phyloP scores from a whole-genome alignment of 2,113 vertebrate species.

The Ptilorrhoa leucosticta region DNA sequence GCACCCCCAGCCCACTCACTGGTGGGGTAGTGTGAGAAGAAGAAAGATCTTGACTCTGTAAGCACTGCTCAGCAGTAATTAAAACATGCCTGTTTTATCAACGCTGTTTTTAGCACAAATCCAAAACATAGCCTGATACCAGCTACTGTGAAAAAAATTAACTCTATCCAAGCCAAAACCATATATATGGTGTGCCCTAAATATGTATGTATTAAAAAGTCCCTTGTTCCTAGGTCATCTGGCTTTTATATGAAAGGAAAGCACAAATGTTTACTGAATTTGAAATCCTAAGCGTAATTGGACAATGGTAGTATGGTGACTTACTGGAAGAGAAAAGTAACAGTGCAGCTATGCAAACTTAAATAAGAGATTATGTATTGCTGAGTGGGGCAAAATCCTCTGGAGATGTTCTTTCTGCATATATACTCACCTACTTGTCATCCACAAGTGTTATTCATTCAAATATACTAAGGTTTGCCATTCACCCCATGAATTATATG shows the following conservation, averaged over 20 bases:
- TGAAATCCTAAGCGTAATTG: not conserved
- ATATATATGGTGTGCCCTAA: not conserved
- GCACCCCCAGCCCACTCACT: not conserved
- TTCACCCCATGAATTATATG: not conserved
- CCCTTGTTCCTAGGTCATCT: not conserved
- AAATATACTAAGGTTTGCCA: not conserved
- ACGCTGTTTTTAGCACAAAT: not conserved
- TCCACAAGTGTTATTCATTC: not conserved
- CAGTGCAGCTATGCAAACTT: not conserved
- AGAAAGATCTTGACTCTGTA: not conserved
- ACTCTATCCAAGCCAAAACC: not conserved
- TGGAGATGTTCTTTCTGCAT: not conserved
- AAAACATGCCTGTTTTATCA: not conserved
- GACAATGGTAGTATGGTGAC: not conserved
- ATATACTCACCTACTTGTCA: not conserved
- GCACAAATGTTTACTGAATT: not conserved
- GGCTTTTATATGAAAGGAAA: not conserved
- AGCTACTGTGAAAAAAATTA: not conserved
- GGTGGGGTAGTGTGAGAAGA: not conserved
- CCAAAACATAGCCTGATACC: not conserved
- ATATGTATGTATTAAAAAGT: not conserved
- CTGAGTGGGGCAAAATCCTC: not conserved
- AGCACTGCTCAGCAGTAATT: not conserved
- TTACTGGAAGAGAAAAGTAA: not conserved
- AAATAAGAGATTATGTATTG: not conserved